Conservation (phyloP, 2,888 invertebrate genomes). For the Chloroclysta siterata region DNA sequence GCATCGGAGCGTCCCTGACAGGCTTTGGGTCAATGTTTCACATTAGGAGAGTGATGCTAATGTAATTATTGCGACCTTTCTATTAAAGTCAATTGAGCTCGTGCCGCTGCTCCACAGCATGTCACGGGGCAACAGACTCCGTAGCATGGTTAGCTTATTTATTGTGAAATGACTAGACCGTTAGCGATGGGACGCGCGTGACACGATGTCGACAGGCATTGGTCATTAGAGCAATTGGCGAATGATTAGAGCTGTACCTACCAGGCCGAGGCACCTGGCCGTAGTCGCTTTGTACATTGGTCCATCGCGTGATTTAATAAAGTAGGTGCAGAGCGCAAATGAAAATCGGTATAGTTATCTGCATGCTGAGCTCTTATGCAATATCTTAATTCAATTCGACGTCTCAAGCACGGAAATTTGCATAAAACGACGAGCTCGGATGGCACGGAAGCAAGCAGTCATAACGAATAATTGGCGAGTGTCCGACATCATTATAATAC, state of each 20-base stretch:
- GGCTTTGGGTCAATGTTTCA: slow-evolving; percentile 50
- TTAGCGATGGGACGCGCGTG: slow-evolving; percentile 51
- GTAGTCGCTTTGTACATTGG: slow-evolving; percentile 28
- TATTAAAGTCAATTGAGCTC: slow-evolving; percentile 71
- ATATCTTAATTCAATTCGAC: slow-evolving; percentile 51
- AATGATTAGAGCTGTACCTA: slow-evolving; percentile 56
- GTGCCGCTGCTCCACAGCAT: slow-evolving; percentile 25
- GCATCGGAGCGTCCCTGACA: slow-evolving; percentile 33
- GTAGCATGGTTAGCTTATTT: slow-evolving; percentile 35
- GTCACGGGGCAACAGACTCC: slow-evolving; percentile 27
- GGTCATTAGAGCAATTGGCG: slow-evolving; percentile 60
- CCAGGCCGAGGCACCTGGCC: slow-evolving; percentile 43
- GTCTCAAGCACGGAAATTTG: slow-evolving; percentile 48
- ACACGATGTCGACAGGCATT: slow-evolving; percentile 50
- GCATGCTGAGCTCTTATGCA: slow-evolving; percentile 34
- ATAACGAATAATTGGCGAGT: slow-evolving; percentile 59
- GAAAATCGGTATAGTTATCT: slow-evolving; percentile 21
- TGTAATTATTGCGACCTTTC: slow-evolving; percentile 76
- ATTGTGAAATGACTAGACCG: slow-evolving; percentile 56
- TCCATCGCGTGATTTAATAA: slow-evolving; percentile 43
- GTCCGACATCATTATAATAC: slow-evolving; percentile 58
- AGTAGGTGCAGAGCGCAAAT: slow-evolving; percentile 22
- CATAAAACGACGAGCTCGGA: slow-evolving; percentile 47
- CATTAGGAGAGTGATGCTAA: slow-evolving; percentile 63
- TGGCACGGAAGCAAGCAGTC: slow-evolving; percentile 48